phyloP scores from a whole-genome alignment of 2,888 invertebrate species.

The Sesamia inferens region DNA sequence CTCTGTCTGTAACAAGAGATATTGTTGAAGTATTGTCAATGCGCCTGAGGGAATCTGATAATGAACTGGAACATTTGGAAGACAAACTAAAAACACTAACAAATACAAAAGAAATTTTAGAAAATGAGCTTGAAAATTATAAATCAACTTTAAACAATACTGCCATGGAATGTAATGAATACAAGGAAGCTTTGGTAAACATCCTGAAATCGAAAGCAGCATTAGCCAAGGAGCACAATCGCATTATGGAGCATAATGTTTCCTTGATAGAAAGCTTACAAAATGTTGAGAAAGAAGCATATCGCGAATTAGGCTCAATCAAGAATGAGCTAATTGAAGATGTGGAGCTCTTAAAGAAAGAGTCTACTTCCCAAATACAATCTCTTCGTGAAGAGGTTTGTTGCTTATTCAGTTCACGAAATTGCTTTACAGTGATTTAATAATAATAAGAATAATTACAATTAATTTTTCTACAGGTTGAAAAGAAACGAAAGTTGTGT shows the following conservation, averaged over 20 bases:
- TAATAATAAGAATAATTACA: neutral
- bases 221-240: constrained; percentile 84
- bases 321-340: constrained; percentile 86
- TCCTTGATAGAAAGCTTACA: constrained; percentile 86
- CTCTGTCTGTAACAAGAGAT: constrained; percentile 90
- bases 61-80: constrained; percentile 90
- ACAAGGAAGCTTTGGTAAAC: constrained; percentile 86
- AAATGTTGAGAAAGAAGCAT: constrained; percentile 86
- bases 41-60: constrained; percentile 90
- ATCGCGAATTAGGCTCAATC: constrained; percentile 85
- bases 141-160: constrained; percentile 81
- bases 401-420: constrained; percentile 1
- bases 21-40: constrained; percentile 90
- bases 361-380: constrained; percentile 84
- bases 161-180: constrained; percentile 84
- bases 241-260: constrained; percentile 88
- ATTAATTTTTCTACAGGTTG: constrained; percentile 71
- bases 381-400: constrained; percentile 83
- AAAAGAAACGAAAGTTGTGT: constrained; percentile 81
- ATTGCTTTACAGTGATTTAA: neutral
- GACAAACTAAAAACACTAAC: constrained; percentile 78
- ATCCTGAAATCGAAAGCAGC: constrained; percentile 87
- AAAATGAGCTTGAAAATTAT: constrained; percentile 78
- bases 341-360: constrained; percentile 84
- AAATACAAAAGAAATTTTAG: constrained; percentile 78